Conservation (phyloP, 2,113 vertebrate species). For the Chunga burmeisteri region DNA sequence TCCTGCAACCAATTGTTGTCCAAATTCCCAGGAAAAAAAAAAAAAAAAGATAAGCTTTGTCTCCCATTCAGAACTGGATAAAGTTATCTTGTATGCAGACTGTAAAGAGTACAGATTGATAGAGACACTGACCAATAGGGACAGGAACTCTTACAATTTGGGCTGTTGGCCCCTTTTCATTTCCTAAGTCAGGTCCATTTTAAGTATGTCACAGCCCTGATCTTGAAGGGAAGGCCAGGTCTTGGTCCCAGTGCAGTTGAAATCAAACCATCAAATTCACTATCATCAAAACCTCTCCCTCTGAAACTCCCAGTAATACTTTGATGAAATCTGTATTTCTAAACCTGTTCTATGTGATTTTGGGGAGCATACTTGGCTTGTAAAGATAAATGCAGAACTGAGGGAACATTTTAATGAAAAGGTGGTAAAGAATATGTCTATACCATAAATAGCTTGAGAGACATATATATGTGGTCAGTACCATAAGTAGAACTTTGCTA, state of each 20-base stretch:
- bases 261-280: not conserved
- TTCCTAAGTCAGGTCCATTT: not conserved
- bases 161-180: not conserved
- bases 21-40: not conserved
- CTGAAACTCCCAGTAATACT: not conserved
- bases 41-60: not conserved
- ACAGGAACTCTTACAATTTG: not conserved
- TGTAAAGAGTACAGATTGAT: not conserved
- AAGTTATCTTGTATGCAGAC: not conserved
- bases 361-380: not conserved
- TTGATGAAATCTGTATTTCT: not conserved
- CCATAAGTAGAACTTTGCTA: not conserved
- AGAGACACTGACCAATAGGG: not conserved
- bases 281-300: not conserved
- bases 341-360: not conserved
- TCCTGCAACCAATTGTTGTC: not conserved
- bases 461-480: not conserved
- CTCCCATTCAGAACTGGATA: not conserved
- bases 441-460: not conserved
- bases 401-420: not conserved
- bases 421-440: not conserved
- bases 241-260: not conserved
- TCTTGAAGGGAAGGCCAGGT: not conserved
- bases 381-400: not conserved
- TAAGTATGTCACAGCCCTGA: not conserved